Conservation (phyloP, 64 coral and sea anemone species). For the Platygyra sinensis region DNA sequence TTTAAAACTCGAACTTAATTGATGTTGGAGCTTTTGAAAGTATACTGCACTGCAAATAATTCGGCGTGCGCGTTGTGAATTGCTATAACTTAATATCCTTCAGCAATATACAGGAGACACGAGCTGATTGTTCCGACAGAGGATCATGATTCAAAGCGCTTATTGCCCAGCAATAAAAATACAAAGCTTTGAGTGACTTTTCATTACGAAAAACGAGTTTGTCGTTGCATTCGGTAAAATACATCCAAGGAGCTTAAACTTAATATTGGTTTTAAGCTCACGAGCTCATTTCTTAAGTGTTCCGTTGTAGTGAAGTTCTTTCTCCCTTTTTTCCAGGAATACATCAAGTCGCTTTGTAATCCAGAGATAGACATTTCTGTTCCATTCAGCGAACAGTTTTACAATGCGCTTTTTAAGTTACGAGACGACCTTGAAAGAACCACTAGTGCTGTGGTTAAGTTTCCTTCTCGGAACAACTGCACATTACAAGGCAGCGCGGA, state of each 20-base stretch:
- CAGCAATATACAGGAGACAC: too few species aligned
- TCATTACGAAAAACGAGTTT: not conserved
- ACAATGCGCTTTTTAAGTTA: constrained; percentile 25
- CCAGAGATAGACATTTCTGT: constrained; percentile 47
- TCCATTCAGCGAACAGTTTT: constrained; percentile 47
- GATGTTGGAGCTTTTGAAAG: too few species aligned
- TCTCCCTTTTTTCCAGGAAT: constrained; percentile 61
- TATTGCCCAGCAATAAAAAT: not conserved
- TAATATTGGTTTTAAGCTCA: not conserved
- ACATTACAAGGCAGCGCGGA: constrained; percentile 65
- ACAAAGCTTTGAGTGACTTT: not conserved
- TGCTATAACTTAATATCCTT: too few species aligned
- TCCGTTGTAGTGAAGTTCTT: not conserved
- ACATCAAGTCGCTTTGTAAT: constrained; percentile 79
- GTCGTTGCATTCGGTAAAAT: too few species aligned
- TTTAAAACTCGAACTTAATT: not conserved
- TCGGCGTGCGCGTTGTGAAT: too few species aligned
- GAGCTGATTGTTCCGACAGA: too few species aligned
- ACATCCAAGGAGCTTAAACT: too few species aligned
- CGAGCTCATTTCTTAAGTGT: not conserved
- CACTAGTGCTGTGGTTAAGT: constrained; percentile 73
- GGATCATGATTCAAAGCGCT: not conserved
- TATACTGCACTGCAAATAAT: too few species aligned
- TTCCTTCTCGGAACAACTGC: constrained; percentile 46
- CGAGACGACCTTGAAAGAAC: constrained; percentile 66